Evolutionary conservation across 2,888 invertebrate genomes (phyloP).

Genomic region (Hyposoter dolosus): DNA sequence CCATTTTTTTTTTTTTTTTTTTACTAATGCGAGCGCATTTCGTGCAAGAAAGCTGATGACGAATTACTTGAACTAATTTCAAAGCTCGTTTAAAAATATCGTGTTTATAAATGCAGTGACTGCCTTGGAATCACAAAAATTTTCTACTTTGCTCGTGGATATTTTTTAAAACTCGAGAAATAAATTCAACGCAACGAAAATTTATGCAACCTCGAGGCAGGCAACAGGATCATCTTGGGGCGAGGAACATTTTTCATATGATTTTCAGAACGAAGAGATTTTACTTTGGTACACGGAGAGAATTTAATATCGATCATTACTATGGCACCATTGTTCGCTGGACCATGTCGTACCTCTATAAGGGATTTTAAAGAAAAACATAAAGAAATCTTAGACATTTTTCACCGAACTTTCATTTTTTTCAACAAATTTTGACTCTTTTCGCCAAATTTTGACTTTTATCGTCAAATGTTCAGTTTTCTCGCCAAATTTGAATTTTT

Average conservation of each 20-base stretch:
- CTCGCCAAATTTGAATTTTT: too few relatives aligned
- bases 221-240: neutral
- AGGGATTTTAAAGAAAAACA: too few relatives aligned
- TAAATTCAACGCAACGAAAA: neutral
- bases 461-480: too few relatives aligned
- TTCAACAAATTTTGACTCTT: too few relatives aligned
- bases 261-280: neutral
- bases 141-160: neutral
- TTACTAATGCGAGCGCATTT: neutral
- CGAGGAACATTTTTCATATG: neutral
- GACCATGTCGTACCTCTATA: too few relatives aligned
- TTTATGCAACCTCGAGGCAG: constrained; percentile 23
- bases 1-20: neutral
- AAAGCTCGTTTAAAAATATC: neutral
- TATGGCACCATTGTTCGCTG: too few relatives aligned
- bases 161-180: neutral
- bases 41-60: neutral
- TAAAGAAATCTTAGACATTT: too few relatives aligned
- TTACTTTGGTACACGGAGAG: neutral
- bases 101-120: neutral
- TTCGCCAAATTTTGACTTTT: too few relatives aligned
- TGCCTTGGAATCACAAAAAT: neutral
- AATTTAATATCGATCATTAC: too few relatives aligned
- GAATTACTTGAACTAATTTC: neutral
- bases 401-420: too few relatives aligned